Base-by-base conservation (phyloP, 2,888 invertebrate species). In the Amphiduros pacificus region DNA sequence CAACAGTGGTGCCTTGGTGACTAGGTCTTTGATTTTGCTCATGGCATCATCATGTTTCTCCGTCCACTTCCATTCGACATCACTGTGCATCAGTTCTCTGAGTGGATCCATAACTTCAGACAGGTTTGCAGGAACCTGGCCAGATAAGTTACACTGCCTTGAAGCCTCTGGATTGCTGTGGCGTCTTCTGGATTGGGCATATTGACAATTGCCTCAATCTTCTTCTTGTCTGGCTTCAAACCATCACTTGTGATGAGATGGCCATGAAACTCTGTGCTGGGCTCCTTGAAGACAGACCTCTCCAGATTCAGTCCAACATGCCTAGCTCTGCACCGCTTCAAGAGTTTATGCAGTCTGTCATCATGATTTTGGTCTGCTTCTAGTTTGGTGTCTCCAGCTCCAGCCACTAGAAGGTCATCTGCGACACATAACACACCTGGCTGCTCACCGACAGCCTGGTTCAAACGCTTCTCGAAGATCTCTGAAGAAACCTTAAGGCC, bases 131-230 rank as follows among this genome's bases (percentile, higher is more conserved):
- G 9, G 51, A 68, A 67, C 27, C 49, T 54, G 2, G 58, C 31
- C 17, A 69, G 62, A 27, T 65, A 68, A 29, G 64, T 67, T 3
- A 65, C 50, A 26, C 61, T 60, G 20, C 70, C 68, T 11, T 63
- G 58, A 28, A 66, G 56, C 9, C 66, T 14, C 17, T 67, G 26
- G 0, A 69, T 56, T 4, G 67, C 69, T 49, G 68, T 61, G 52
- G 69, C 68, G 50, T 69, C 68, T 36, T 28, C 24, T 36, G 70
- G 69, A 26, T 49, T 56, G 14, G 68, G 66, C 71, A 71, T 72
- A 6, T 68, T 59, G 0, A 26, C 31, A 1, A 73, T 59, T 14
- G 71, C 67, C 9, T 55, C 24, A 3, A 68, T 54, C 26, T 73
- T 69, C 9, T 53, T 54, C 2, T 64, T 62, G 40, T 72, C 68